These are phyloP conservation scores for Cheilinus undulatus DNA, from an alignment of 2,113 vertebrate genomes.

Conservation along the genomic window DNA sequence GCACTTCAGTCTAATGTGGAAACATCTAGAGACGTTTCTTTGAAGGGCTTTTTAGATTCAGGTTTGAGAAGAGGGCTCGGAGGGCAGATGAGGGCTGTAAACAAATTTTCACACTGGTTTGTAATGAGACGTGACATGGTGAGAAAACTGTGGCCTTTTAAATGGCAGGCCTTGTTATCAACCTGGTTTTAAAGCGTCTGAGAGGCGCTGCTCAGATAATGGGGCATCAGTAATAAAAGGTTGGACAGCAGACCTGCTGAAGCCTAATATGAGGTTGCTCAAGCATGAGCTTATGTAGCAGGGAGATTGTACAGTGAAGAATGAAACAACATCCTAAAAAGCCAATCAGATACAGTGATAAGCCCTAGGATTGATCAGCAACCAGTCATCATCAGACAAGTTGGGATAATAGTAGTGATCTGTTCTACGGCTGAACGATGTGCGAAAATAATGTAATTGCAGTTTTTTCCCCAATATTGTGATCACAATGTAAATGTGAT, in stretches of 20 bases:
- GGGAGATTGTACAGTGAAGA: not conserved
- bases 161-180: conserved; percentile 74
- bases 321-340: not conserved
- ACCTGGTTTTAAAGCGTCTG: conserved; percentile 30
- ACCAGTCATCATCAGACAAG: no score
- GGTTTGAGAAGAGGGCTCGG: conserved; percentile 29
- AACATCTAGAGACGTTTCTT: conserved; percentile 16
- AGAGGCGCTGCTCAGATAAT: conserved; percentile 65
- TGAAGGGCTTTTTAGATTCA: conserved; percentile 18
- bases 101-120: conserved; percentile 45
- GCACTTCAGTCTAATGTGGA: conserved; percentile 31
- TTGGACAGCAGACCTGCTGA: conserved; percentile 20
- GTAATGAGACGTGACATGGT: conserved; percentile 65
- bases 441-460: no score
- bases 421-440: no score
- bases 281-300: conserved; percentile 5
- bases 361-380: no score
- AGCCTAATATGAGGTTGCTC: conserved; percentile 23
- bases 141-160: conserved; percentile 71
- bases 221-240: conserved; percentile 61
- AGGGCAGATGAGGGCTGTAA: conserved; percentile 39
- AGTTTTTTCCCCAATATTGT: no score
- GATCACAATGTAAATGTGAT: no score
- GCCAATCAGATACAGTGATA: no score
- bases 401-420: no score